Evolutionary conservation across 2,888 invertebrate species (phyloP), one percentile per base, ranked within the genome.

Genomic region (Notocelia uddmanniana): DNA sequence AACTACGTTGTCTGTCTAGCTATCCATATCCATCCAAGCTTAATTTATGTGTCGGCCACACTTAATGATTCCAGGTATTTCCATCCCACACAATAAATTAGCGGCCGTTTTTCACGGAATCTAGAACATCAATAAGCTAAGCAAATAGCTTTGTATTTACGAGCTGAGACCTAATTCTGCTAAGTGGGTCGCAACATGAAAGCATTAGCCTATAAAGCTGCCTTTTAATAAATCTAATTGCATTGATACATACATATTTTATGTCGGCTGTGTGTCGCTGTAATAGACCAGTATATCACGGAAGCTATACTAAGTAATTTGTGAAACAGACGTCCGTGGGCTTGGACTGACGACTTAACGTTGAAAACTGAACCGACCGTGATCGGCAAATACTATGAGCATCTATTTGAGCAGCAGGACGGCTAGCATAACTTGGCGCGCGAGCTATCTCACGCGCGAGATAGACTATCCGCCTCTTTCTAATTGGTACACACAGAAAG

Each of bases 101-200:
- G 19, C 15, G 19, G 37, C 64, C 37, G 23, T 64, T 54, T 34
- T 34, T 64, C 23, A 34, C 62, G 54, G 60, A 34, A 60, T 68
- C 23, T 26, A 60, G 60, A 45, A n/a, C 73, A 67, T 69, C 66
- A 64, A 48, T 69, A 73, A 74, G 68, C 67, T 74, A 73, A 71
- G 74, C 74, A 74, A 77, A 73, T 75, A 78, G 78, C 70, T 77
- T 74, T 76, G 50, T 66, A 72, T 78, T 78, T 76, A 78, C 72
- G 23, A 63, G 75, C 77, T 75, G 70, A 77, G 75, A 78, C 77
- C 76, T 77, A 78, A 77, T 81, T 78, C 74, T 57, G 26, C 45
- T 69, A 57, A 75, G 75, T 75, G 48, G 48, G 48, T 58, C 69
- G 77, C 77, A 69, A 57, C 58, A 73, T 69, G 34, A 57, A 75